Evolutionary conservation across 2,888 invertebrate genomes (phyloP), one percentile per base, ranked within the genome.

Genomic region (Ochropleura leucogaster): DNA sequence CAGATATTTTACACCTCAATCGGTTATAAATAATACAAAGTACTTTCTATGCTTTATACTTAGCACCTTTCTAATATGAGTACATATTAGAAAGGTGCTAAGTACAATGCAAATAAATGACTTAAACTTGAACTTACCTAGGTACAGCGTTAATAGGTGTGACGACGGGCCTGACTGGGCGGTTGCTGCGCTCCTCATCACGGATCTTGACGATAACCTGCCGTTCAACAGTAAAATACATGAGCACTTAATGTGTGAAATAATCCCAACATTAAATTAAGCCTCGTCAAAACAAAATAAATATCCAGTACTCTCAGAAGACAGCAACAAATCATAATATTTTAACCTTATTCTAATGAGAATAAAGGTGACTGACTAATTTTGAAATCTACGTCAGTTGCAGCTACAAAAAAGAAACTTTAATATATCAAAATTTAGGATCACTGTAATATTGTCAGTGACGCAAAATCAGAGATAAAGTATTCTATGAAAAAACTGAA

Each of bases 151-250:
- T 92, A 0, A 97, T 78, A 0, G 90, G 90, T 46, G 89, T 53
- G 14, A 77, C 46, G 0, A 83, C 74, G 0, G 96, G 94, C 67
- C 90, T 92, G 0, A 93, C 88, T 4, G 91, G 88, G 0, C 90
- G 87, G 75, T 89, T 92, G 55, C 90, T 89, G 20, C 93, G 90
- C 73, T 96, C 95, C 80, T 97, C 97, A 1, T 97, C 97, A 18
- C 97, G 94, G 8, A 97, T 93, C 87, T 97, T 96, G n/a, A 97
- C 84, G 59, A 97, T 92, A 0, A 97, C 98, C 96, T 96, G 79
- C 10, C 60, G 64, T 30, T 49, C 12, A 55, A 60, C 30, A 59
- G n/a, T 14, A 49, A 44, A 0, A 74, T n/a, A 51, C 0, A 14
- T 62, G 4, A 44, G 12, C 44, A 14, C 18, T 9, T 10, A 55